phyloP scores from a whole-genome alignment of 2,797 vertebrate genomes.

The Chromis chromis region DNA sequence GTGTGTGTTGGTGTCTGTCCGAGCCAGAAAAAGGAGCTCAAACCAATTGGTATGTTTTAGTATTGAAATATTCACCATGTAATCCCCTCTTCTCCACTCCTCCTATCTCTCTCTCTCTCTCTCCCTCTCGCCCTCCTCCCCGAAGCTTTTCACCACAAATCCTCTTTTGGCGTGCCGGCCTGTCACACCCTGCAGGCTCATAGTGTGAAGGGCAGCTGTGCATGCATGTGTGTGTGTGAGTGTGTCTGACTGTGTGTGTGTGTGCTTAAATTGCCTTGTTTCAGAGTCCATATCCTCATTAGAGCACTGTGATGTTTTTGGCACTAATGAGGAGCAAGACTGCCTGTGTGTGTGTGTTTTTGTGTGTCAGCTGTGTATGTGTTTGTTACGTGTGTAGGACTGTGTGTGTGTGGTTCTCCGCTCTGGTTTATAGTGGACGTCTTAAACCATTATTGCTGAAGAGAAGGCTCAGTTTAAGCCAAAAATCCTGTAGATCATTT shows the following conservation, averaged over 20 bases:
- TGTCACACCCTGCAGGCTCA: constrained; percentile 82
- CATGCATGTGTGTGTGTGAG: constrained; percentile 35
- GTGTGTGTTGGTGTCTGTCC: constrained; percentile 31
- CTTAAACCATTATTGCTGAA: constrained; percentile 18
- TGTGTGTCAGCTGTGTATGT: background rate
- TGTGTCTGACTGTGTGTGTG: constrained; percentile 28
- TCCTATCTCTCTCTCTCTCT: constrained; percentile 75
- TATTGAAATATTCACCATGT: constrained; percentile 82
- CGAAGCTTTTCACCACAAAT: constrained; percentile 81
- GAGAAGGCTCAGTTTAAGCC: constrained; percentile 31
- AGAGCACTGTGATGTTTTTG: constrained; percentile 78
- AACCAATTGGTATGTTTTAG: constrained; percentile 77
- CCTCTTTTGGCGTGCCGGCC: constrained; percentile 79
- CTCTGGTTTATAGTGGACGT: constrained; percentile 26
- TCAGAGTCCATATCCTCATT: constrained; percentile 80
- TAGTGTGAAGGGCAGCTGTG: constrained; percentile 79
- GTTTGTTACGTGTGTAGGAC: constrained; percentile 4
- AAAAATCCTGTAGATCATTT: constrained; percentile 16
- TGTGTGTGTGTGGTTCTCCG: constrained; percentile 10
- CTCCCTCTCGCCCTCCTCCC: constrained; percentile 71
- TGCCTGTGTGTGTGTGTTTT: constrained; percentile 24
- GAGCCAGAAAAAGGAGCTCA: constrained; percentile 51
- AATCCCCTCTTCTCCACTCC: constrained; percentile 81
- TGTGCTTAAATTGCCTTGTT: constrained; percentile 67
- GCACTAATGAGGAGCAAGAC: constrained; percentile 76